Evolutionary conservation across 2,888 invertebrate genomes (phyloP), one percentile per base, ranked within the genome.

Genomic region (Dasysyrphus tricinctus): DNA sequence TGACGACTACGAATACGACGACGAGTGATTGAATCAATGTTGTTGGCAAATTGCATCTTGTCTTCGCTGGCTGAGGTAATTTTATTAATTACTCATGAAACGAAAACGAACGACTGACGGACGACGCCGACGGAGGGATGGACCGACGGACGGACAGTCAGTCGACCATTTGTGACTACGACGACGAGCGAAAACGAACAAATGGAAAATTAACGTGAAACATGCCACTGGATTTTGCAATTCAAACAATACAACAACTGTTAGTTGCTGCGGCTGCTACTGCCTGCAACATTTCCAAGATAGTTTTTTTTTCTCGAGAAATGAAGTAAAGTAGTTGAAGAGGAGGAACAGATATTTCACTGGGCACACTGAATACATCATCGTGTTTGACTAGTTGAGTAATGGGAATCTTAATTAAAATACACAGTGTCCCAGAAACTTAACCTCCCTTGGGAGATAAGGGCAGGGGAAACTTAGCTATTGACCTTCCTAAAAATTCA

Each of bases 11-110:
- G 14, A 42, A 24, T 42, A 34, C 70, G 37, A 34, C 70, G 37
- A 57, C 72, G 77, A 67, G 82, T 82, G 82, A 86, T 86, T 86
- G 78, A 86, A 86, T 86, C 78, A 79, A 82, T 77, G 77, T 77
- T 65, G 84, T 82, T 86, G 82, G 82, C 82, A 86, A 86, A 86
- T 86, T 82, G 86, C 86, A 86, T 82, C 82, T 82, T 86, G 86
- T 75, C 82, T 86, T 86, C 78, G 51, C 49, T 63, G 63, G 57
- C 51, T 82, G 72, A 82, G 78, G 82, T 86, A 86, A 86, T 86
- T 86, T 82, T 72, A 86, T 86, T 86, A 86, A 86, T 86, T 86
- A 86, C 85, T 85, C 85, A 49, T 73, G 61, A 42, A 80, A 77
- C 65, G 56, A 79, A 80, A 79, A 67, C 39, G 39, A 77, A 39